Evolutionary conservation across 2,113 vertebrate species (phyloP).

Genomic region (Peromyscus leucopus): DNA sequence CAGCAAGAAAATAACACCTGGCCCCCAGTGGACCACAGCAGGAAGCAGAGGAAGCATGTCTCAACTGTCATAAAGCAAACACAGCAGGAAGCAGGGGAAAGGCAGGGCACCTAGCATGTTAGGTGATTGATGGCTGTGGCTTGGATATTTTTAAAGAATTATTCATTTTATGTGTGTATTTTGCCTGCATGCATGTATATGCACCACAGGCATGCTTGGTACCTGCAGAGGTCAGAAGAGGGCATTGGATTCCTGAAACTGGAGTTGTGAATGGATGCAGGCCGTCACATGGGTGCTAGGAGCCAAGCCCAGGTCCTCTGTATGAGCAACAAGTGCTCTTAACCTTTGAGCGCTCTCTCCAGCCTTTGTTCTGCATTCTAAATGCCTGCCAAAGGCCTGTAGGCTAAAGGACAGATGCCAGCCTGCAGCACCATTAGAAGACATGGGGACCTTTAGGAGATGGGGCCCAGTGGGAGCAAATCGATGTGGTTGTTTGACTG

Average conservation of each 20-base stretch:
- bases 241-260: not conserved
- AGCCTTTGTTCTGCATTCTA: not conserved
- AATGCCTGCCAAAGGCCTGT: not conserved
- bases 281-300: not conserved
- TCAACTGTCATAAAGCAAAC: not conserved
- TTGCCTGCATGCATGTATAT: not conserved
- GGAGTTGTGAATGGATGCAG: not conserved
- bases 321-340: not conserved
- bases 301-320: not conserved
- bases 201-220: not conserved
- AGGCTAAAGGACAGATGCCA: not conserved
- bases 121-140: not conserved
- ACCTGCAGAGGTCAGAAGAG: not conserved
- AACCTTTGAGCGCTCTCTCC: not conserved
- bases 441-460: not conserved
- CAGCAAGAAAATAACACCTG: not conserved
- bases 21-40: not conserved
- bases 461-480: not conserved
- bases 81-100: not conserved
- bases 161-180: not conserved
- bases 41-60: not conserved
- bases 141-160: not conserved
- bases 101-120: not conserved
- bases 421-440: not conserved
- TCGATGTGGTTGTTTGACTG: not conserved